Percentiles rank a stretch among this genome's conserved stretches.
These are phyloP conservation scores for Oreochromis grahami DNA, from an alignment of 2,797 vertebrate genomes.

Conservation along the genomic window DNA sequence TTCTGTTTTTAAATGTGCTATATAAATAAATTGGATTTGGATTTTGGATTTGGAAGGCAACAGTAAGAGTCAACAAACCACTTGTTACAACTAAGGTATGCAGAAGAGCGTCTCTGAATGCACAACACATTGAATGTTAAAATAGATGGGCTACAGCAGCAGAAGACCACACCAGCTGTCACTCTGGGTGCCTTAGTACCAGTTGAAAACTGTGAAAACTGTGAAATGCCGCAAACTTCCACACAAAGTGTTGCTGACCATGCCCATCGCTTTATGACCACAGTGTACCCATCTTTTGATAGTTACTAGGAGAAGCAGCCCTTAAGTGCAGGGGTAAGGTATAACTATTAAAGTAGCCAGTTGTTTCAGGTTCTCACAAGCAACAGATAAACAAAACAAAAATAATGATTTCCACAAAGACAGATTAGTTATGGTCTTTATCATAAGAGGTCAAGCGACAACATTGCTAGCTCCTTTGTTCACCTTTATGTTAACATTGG, in stretches of 20 bases:
- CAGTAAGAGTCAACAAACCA: not conserved
- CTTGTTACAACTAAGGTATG: not conserved
- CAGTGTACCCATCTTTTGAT: not conserved
- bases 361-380: not conserved
- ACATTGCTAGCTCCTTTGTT: not conserved
- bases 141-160: no score
- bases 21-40: no score
- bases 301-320: rapidly evolving
- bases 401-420: not conserved
- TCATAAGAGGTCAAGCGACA: not conserved
- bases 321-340: not conserved
- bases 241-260: not conserved
- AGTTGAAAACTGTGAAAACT: not conserved
- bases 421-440: not conserved
- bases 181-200: rapidly evolving
- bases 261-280: not conserved
- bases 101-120: rapidly evolving
- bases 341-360: rapidly evolving
- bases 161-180: no score
- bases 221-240: not conserved
- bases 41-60: not conserved
- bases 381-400: not conserved
- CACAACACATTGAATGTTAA: not conserved
- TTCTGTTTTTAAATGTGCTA: no score
- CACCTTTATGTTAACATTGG: not conserved